These are phyloP conservation scores for Caenorhabditis briggsae DNA, from an alignment of 1,140 invertebrate species.

Conservation along the genomic window DNA sequence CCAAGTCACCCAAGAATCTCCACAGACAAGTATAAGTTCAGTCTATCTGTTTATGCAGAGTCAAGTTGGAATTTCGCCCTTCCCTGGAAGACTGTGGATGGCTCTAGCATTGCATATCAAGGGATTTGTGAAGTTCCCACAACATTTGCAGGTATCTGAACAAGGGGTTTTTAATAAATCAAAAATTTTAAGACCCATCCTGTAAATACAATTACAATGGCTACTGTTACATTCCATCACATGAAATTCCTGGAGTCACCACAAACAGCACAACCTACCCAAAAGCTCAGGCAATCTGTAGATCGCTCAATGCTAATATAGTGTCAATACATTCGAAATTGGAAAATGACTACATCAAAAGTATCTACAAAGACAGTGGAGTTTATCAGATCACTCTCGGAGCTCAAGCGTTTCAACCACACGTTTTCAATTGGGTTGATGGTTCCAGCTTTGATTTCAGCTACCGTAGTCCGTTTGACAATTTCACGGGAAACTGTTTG, in stretches of 20 bases:
- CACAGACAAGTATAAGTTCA: too few species aligned
- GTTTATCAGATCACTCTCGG: background rate
- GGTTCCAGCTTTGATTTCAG: background rate
- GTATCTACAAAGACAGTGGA: background rate
- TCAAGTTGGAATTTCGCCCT: too few species aligned
- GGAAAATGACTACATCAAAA: constrained; percentile 1
- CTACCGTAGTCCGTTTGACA: background rate
- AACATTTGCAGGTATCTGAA: background rate
- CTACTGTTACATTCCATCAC: background rate
- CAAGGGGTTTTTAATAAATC: too few species aligned
- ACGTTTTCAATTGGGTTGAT: background rate
- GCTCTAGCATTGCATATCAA: too few species aligned
- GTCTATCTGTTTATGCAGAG: too few species aligned
- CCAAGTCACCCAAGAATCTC: too few species aligned
- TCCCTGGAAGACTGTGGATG: too few species aligned
- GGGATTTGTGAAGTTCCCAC: background rate
- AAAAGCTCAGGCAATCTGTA: background rate
- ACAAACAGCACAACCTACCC: background rate
- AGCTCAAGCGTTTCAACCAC: background rate
- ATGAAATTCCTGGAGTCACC: background rate
- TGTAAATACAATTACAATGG: background rate
- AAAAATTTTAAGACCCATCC: background rate
- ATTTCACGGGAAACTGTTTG: background rate
- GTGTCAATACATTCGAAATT: background rate
- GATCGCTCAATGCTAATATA: background rate